These are phyloP conservation scores for Helogale parvula DNA, from an alignment of 2,113 vertebrate species.

Conservation along the genomic window DNA sequence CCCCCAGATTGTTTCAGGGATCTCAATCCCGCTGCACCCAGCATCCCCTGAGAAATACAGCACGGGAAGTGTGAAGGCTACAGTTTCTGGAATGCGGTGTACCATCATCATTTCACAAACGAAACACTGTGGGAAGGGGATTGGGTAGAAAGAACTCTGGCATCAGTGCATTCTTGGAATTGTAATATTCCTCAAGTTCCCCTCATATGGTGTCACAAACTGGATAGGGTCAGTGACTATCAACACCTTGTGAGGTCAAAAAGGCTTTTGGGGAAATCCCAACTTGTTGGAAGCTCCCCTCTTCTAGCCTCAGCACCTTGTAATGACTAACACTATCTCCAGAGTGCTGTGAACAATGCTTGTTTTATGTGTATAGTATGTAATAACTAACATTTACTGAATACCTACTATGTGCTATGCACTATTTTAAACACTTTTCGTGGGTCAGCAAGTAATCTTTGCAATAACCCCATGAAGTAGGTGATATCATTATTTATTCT, in stretches of 20 bases:
- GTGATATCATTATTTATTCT: neutral
- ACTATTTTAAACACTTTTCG: neutral
- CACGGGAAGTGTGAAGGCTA: neutral
- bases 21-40: neutral
- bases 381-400: neutral
- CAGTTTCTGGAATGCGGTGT: neutral
- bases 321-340: neutral
- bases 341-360: neutral
- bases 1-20: neutral
- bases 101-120: neutral
- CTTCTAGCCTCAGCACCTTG: neutral
- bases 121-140: accelerated
- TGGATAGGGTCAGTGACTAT: neutral
- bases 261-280: neutral
- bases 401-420: neutral
- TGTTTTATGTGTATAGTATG: neutral
- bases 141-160: neutral
- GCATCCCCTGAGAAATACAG: neutral
- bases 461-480: neutral
- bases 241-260: neutral
- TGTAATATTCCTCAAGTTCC: neutral
- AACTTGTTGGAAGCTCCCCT: neutral
- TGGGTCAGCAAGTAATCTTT: neutral
- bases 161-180: neutral
- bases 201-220: neutral